Evolutionary conservation across 2,888 invertebrate species (phyloP), one percentile per base, ranked within the genome.

Genomic region (Pseudococcus jackbeardsleyi): DNA sequence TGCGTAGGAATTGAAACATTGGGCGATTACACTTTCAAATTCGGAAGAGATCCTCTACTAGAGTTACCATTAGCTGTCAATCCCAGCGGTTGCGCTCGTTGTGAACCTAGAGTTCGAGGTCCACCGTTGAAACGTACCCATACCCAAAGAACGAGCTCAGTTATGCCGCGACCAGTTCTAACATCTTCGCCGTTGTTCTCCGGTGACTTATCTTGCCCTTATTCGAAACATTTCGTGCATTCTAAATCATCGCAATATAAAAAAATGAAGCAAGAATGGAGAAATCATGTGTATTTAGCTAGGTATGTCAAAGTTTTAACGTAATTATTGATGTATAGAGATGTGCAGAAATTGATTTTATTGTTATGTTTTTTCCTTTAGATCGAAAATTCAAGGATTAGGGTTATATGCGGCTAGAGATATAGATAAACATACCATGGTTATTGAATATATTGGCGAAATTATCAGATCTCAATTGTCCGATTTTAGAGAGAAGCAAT

Each of bases 371-470:
- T 5, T 42, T 87, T 46, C 17, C 17, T 46, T 2, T 22, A 95
- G 97, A 90, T 97, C 97, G 0, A 97, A 97, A 92, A 98, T 98
- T 91, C 96, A 99, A 93, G 99, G 99, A 0, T 93, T 99, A 88
- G 99, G 99, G 1, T 92, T 99, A 90, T 99, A 98, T 92, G 99
- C 99, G 39, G 98, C 99, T 0, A 94, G 98, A 82, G 99, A 99
- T 92, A 93, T 99, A 90, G 99, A 99, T 91, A 98, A 98, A 92
- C 98, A 99, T 92, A 98, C 99, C 0, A 99, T 99, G 99, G 98
- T 99, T 89, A 99, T 99, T 90, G 99, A 99, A 92, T 99, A 99
- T 92, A 99, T 99, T 91, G 99, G 99, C 9, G 99, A 99, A 93
- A 95, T 99, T 88, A 99, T 99, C 90, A 94, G 99, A 89, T 96